Conservation (phyloP, 2,113 vertebrate genomes). For the Charina bottae region DNA sequence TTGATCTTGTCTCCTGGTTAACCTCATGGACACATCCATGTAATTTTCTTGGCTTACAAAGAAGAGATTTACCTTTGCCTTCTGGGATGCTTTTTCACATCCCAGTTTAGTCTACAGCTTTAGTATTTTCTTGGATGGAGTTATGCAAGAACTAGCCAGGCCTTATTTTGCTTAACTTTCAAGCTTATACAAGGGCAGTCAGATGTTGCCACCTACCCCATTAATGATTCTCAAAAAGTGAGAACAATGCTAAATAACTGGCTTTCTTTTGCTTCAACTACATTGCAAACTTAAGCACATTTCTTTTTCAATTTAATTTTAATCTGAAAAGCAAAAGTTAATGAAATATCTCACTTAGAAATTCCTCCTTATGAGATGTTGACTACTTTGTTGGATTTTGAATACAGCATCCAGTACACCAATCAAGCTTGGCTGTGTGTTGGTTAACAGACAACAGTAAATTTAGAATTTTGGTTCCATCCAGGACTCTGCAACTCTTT, state of each 20-base stretch:
- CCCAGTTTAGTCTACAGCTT: background rate
- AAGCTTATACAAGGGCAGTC: background rate
- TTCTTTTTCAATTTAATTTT: background rate
- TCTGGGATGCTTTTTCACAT: background rate
- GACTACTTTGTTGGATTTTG: background rate
- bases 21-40: background rate
- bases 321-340: background rate
- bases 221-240: background rate
- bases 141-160: background rate
- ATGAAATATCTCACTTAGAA: background rate
- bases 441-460: too few species aligned
- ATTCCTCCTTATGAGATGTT: background rate
- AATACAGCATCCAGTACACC: background rate
- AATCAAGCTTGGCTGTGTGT: background rate
- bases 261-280: background rate
- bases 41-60: background rate
- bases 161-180: background rate
- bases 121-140: background rate
- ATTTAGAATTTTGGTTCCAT: too few species aligned
- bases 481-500: too few species aligned
- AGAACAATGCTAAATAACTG: background rate
- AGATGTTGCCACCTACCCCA: background rate
- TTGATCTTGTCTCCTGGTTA: background rate
- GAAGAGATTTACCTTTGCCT: background rate
- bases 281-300: background rate